phyloP scores from a whole-genome alignment of 2,888 invertebrate species.

The Hypselothyrea guttata region DNA sequence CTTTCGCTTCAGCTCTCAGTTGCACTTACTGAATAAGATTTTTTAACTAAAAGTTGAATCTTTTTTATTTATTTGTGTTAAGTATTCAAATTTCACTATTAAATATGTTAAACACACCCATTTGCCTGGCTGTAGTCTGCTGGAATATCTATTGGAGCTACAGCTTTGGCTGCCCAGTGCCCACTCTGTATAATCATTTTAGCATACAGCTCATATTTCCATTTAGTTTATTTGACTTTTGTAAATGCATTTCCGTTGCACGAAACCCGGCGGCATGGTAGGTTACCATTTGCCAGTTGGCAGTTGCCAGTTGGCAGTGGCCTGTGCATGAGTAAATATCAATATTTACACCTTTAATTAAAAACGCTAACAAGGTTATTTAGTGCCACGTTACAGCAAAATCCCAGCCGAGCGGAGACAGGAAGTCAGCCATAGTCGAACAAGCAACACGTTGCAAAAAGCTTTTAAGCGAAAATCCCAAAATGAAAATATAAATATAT shows the following conservation, averaged over 20 bases:
- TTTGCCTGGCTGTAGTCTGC: too few species aligned
- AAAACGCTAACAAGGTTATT: slow-evolving; percentile 83
- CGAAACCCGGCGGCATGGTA: slow-evolving; percentile 18
- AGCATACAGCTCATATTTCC: slow-evolving; percentile 62
- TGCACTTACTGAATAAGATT: too few species aligned
- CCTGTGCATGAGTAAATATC: slow-evolving; percentile 70
- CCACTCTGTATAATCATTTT: slow-evolving; percentile 34
- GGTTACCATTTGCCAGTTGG: slow-evolving; percentile 10
- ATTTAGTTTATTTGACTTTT: slow-evolving; percentile 71
- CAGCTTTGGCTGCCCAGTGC: not conserved
- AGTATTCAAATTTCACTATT: too few species aligned
- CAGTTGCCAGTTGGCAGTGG: slow-evolving; percentile 6
- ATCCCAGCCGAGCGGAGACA: too few species aligned
- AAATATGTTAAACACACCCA: too few species aligned
- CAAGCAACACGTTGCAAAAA: slow-evolving; percentile 50
- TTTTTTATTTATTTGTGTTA: too few species aligned
- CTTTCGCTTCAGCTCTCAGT: too few species aligned
- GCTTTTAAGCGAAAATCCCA: slow-evolving; percentile 72
- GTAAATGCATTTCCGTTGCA: slow-evolving; percentile 64
- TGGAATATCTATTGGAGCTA: not conserved
- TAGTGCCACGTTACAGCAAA: slow-evolving; percentile 54
- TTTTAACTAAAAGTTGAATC: too few species aligned
- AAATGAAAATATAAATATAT: slow-evolving; percentile 60
- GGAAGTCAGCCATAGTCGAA: slow-evolving; percentile 53
- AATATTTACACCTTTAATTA: slow-evolving; percentile 82